phyloP scores from a whole-genome alignment of 2,888 invertebrate genomes.

The Nymphalis urticae region DNA sequence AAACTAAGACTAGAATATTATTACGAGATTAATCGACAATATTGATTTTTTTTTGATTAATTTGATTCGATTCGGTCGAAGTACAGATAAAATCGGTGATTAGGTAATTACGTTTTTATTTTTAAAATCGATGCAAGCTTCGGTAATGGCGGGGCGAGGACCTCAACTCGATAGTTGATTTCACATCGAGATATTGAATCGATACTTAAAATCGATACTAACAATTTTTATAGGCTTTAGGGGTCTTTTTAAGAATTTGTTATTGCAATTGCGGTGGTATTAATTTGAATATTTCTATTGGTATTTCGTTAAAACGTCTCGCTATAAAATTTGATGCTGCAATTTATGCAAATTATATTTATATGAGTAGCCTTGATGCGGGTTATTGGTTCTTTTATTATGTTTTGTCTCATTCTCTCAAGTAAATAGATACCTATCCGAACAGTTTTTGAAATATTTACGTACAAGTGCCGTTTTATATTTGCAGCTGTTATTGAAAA shows the following conservation, averaged over 20 bases:
- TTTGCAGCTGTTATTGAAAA: no score
- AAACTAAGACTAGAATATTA: neutral
- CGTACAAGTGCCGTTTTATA: no score
- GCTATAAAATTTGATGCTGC: slow-evolving; percentile 5
- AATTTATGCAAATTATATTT: neutral
- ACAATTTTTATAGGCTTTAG: slow-evolving; percentile 6
- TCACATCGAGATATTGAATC: neutral
- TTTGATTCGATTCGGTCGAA: slow-evolving; percentile 14
- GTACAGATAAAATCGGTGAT: slow-evolving; percentile 24
- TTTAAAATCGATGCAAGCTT: slow-evolving; percentile 9
- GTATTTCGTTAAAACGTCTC: neutral
- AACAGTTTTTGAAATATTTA: no score
- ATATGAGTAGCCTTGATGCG: neutral
- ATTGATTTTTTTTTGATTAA: neutral
- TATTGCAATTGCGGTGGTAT: slow-evolving; percentile 3
- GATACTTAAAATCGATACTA: slow-evolving; percentile 6
- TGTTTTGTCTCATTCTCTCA: no score
- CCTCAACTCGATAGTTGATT: slow-evolving; percentile 11
- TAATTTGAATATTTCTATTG: neutral
- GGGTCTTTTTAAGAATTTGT: neutral
- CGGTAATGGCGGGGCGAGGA: slow-evolving; percentile 8
- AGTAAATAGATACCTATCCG: no score
- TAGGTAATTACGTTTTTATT: slow-evolving; percentile 23
- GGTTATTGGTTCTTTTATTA: no score
- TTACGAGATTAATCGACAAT: neutral